phyloP scores from a whole-genome alignment of 2,888 invertebrate genomes.

The Lasioglossum oenotherae region DNA sequence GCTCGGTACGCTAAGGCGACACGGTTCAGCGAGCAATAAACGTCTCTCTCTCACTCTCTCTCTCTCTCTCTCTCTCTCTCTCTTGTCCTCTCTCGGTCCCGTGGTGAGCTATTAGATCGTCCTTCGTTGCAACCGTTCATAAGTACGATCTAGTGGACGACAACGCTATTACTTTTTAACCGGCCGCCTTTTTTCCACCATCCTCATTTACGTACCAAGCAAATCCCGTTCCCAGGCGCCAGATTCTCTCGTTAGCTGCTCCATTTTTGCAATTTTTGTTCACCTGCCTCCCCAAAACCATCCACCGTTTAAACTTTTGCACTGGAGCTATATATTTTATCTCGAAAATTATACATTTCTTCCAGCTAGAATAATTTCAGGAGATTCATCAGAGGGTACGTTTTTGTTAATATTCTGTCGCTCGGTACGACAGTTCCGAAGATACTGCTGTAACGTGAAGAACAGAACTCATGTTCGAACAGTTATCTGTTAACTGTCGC shows the following conservation, averaged over 20 bases:
- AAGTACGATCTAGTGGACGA: conserved; percentile 57
- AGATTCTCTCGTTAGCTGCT: conserved; percentile 35
- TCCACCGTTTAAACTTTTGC: not conserved
- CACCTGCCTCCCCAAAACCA: not conserved
- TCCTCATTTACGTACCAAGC: conserved; percentile 52
- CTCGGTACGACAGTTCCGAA: no score
- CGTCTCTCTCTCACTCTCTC: conserved; percentile 12
- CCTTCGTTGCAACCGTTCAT: conserved; percentile 53
- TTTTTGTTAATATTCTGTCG: no score
- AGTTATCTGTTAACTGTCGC: not conserved
- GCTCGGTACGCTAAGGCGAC: conserved; percentile 60
- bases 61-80: not conserved
- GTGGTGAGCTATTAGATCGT: conserved; percentile 31
- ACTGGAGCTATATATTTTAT: no score
- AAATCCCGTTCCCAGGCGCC: conserved; percentile 51
- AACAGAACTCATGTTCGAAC: not conserved
- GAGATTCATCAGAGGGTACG: no score
- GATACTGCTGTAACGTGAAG: not conserved
- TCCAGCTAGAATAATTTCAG: no score
- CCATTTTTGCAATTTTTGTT: not conserved
- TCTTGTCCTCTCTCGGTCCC: conserved; percentile 2
- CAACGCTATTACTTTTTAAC: conserved; percentile 53
- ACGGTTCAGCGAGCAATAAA: conserved; percentile 57
- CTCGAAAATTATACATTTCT: no score
- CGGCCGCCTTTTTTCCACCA: conserved; percentile 24